Evolutionary conservation across 2,888 invertebrate genomes (phyloP).

Genomic region (Ophonus ardosiacus): DNA sequence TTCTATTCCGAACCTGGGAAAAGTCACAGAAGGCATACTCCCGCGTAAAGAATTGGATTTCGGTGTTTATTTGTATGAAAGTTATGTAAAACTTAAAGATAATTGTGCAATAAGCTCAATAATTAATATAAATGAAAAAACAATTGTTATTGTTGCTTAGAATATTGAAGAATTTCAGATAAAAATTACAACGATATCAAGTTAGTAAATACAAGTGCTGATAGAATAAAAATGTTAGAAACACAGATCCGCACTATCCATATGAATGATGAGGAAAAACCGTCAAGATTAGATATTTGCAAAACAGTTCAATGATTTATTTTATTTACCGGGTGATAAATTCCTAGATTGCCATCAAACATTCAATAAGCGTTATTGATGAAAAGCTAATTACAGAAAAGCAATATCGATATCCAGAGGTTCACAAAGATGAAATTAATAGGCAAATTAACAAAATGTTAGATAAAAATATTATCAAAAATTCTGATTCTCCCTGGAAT

Average conservation of each 20-base stretch:
- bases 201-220: background rate
- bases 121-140: background rate
- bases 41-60: slow-evolving; percentile 5
- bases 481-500: slow-evolving; percentile 70
- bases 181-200: background rate
- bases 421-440: slow-evolving; percentile 68
- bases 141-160: background rate
- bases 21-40: slow-evolving; percentile 19
- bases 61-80: slow-evolving; percentile 1
- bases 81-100: background rate
- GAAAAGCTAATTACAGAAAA: slow-evolving; percentile 52
- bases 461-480: slow-evolving; percentile 69
- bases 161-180: background rate
- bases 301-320: slow-evolving; percentile 47
- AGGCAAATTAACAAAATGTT: slow-evolving; percentile 68
- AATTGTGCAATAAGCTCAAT: background rate
- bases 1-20: slow-evolving; percentile 2
- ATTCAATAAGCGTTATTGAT: background rate
- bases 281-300: slow-evolving; percentile 19
- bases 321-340: slow-evolving; percentile 64
- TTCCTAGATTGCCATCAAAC: slow-evolving; percentile 33
- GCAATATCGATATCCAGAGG: slow-evolving; percentile 67
- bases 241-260: background rate
- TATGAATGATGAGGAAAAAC: slow-evolving; percentile 14
- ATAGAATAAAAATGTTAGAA: background rate